Percentiles rank a stretch among this genome's conserved stretches.
Evolutionary conservation across 2,797 vertebrate genomes (phyloP).

Genomic region (Coendou prehensilis): DNA sequence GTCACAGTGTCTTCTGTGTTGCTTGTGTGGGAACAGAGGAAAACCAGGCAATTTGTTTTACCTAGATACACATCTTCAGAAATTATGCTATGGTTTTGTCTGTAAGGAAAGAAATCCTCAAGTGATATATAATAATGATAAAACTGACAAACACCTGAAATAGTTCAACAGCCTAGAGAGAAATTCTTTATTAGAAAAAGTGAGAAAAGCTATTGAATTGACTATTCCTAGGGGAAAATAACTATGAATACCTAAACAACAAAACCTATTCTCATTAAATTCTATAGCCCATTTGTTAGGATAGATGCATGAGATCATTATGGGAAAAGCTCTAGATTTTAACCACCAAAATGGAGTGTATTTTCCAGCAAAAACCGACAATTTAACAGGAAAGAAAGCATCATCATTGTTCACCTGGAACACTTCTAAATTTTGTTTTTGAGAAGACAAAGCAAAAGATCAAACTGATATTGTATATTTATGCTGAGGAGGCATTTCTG

Average conservation of each 20-base stretch:
- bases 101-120: neutral
- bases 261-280: neutral
- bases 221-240: neutral
- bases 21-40: neutral
- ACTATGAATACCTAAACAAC: neutral
- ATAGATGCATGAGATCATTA: neutral
- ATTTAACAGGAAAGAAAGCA: neutral
- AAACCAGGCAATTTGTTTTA: neutral
- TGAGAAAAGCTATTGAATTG: neutral
- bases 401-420: neutral
- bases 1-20: neutral
- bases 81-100: neutral
- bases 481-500: neutral
- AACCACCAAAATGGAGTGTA: neutral
- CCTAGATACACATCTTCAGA: neutral
- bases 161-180: neutral
- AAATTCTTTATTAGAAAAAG: conserved; percentile 31
- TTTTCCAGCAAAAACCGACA: neutral
- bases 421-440: neutral
- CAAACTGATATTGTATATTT: neutral
- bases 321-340: neutral
- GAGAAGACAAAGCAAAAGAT: neutral
- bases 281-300: neutral
- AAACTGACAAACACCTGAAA: neutral
- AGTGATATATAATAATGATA: neutral